phyloP scores from a whole-genome alignment of 2,888 invertebrate species.

The Apotomis turbidana region DNA sequence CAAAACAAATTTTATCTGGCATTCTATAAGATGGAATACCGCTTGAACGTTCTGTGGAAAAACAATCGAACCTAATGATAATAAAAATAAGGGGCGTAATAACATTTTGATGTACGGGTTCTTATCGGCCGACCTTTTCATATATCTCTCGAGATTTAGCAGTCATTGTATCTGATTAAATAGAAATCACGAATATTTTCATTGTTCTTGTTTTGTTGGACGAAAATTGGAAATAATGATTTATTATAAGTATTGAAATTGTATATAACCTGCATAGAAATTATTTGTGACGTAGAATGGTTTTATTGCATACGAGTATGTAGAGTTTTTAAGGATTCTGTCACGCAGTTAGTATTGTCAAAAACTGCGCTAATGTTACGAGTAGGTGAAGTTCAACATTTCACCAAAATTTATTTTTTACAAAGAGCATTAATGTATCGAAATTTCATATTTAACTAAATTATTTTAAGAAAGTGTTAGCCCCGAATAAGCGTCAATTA shows the following conservation, averaged over 20 bases:
- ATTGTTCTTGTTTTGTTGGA: not conserved
- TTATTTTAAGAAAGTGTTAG: no score
- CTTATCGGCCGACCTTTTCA: slow-evolving; percentile 24
- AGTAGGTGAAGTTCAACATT: no score
- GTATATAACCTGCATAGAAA: no score
- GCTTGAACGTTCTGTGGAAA: slow-evolving; percentile 6
- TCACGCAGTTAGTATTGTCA: no score
- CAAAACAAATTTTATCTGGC: not conserved
- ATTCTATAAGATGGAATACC: not conserved
- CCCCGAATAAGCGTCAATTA: no score
- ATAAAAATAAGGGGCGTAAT: slow-evolving; percentile 28
- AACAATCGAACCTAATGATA: slow-evolving; percentile 27
- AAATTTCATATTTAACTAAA: no score
- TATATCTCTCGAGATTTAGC: slow-evolving; percentile 29
- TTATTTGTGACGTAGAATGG: no score
- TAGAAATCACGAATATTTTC: slow-evolving; percentile 17
- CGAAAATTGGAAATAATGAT: not conserved
- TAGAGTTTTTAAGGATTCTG: no score
- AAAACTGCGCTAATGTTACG: no score
- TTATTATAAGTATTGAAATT: not conserved
- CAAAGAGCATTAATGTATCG: no score
- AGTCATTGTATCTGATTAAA: slow-evolving; percentile 32
- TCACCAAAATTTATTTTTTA: no score
- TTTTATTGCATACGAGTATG: no score
- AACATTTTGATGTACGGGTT: slow-evolving; percentile 32